Evolutionary conservation across 2,888 invertebrate genomes (phyloP).

Genomic region (Acronicta aceris): DNA sequence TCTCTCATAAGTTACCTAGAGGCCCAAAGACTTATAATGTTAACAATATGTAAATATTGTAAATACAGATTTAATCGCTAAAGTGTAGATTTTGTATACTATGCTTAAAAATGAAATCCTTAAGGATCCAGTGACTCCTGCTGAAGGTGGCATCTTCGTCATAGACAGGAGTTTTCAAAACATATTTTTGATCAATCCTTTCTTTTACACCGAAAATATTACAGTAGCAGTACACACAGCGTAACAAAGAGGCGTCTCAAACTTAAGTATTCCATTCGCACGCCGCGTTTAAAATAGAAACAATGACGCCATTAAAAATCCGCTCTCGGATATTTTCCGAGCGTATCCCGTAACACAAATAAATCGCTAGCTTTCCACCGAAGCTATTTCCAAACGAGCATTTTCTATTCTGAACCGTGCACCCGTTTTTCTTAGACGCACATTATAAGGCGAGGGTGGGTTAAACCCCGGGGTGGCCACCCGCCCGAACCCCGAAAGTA

Average conservation of each 20-base stretch:
- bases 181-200: constrained; percentile 9
- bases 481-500: constrained; percentile 77
- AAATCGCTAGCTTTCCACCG: constrained; percentile 89
- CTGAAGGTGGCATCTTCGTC: too few species aligned
- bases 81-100: too few species aligned
- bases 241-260: constrained; percentile 55
- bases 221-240: constrained; percentile 34
- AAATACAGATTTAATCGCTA: too few species aligned
- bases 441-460: constrained; percentile 83
- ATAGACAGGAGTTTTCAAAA: too few species aligned
- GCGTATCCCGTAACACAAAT: constrained; percentile 87
- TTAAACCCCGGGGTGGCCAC: constrained; percentile 62
- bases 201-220: constrained; percentile 35
- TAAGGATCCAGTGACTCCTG: too few species aligned
- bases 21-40: too few species aligned
- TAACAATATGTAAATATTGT: too few species aligned
- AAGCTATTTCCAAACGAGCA: constrained; percentile 88
- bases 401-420: constrained; percentile 88
- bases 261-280: constrained; percentile 87
- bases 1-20: too few species aligned
- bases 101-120: too few species aligned
- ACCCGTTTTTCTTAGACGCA: constrained; percentile 89
- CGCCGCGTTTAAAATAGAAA: constrained; percentile 88
- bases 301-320: constrained; percentile 88
- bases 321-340: constrained; percentile 87